Evolutionary conservation across 2,888 invertebrate genomes (phyloP), one percentile per base, ranked within the genome.

Genomic region (Ormyrus rosae): DNA sequence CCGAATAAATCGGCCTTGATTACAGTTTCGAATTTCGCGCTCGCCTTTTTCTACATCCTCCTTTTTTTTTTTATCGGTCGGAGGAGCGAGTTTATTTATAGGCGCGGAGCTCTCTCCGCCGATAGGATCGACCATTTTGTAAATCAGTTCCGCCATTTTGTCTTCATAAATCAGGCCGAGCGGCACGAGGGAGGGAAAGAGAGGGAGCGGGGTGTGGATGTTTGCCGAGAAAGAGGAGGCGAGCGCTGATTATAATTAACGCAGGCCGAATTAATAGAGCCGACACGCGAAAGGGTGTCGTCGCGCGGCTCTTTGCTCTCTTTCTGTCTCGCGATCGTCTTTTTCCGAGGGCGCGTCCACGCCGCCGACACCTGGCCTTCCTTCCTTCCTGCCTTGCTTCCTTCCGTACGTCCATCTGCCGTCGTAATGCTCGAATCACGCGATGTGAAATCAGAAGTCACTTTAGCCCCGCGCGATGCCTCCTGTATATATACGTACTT

Each of bases 191-290:
- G 75, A 67, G 68, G 74, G 76, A 65, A 13, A 60, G 76, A n/a
- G 61, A 10, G 34, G 5, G 51, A n/a, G 58, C 10, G 34, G 34
- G 34, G 34, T 34, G 34, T 34, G 34, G 34, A 34, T 34, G 34
- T 34, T 34, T 34, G 34, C 34, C 34, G 51, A 77, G 56, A 34
- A 34, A 70, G 63, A 50, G 61, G 78, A 58, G 19, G 19, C 83
- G 81, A 81, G 81, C 85, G 84, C 84, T 87, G 87, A 89, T 90
- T 88, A 88, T 87, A 89, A 90, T 90, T 90, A 89, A 89, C 89
- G 87, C 71, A 83, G 83, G 83, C 81, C 87, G 86, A 87, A 88
- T 87, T 86, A 88, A 87, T 87, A 87, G 85, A 83, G 83, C 84
- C 84, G 84, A 84, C 87, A 87, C 86, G 87, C 87, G 85, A 87